Conservation (phyloP, 2,113 vertebrate genomes). For the Sigmodon hispidus region DNA sequence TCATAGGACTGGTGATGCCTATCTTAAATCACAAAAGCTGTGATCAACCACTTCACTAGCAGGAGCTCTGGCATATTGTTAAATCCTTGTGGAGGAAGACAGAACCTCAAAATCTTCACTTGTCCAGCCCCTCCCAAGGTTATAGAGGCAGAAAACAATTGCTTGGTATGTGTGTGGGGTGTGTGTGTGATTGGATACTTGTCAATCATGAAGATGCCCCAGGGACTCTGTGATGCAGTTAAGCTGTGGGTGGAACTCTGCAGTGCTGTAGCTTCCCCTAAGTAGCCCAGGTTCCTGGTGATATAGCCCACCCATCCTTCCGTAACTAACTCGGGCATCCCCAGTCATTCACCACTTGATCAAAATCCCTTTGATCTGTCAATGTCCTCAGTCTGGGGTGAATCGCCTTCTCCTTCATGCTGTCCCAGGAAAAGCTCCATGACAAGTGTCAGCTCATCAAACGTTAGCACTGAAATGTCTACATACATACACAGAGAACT, state of each 20-base stretch:
- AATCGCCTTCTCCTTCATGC: not conserved
- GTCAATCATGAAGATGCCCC: not conserved
- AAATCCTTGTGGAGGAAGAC: not conserved
- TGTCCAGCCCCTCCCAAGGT: not conserved
- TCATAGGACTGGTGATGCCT: not conserved
- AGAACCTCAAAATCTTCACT: not conserved
- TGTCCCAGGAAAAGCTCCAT: not conserved
- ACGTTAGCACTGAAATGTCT: not conserved
- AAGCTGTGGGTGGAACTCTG: not conserved
- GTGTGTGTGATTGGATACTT: not conserved
- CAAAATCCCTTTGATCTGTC: not conserved
- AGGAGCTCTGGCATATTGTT: not conserved
- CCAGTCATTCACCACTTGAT: not conserved
- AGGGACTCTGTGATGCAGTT: not conserved
- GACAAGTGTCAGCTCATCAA: not conserved
- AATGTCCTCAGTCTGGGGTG: not conserved
- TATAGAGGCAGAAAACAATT: not conserved
- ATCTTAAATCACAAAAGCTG: not conserved
- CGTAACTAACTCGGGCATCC: not conserved
- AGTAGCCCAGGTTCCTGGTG: not conserved
- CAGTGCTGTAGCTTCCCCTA: not conserved
- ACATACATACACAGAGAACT: not conserved
- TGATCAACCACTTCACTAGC: not conserved
- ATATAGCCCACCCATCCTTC: not conserved
- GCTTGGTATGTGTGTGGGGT: not conserved